Evolutionary conservation across 1,140 invertebrate species (phyloP), one percentile per base, ranked within the genome.

Genomic region (Anoplophora glabripennis): DNA sequence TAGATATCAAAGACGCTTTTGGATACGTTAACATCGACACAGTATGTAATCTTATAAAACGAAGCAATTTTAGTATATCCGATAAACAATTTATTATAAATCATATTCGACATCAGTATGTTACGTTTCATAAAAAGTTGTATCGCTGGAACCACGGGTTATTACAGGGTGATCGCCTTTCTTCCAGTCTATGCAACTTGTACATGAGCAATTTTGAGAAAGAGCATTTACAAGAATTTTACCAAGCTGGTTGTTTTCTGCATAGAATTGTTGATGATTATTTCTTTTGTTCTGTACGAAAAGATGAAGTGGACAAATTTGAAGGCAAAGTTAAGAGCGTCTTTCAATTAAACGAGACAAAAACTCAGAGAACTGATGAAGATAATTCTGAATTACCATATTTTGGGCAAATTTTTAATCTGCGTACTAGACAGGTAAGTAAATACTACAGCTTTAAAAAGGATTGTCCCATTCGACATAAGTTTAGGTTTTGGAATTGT

Each of bases 71-170:
- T 3, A 15, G 4, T 18, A 7, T 28, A 10, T 15, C 10, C 9
- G 37, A 60, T 5, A 55, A 49, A 34, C 15, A 47, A 4, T 60
- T 60, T 21, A 9, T 60, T 9, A 35, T 55, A 0, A 17, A 49
- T 10, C 52, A 53, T 17, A 54, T 60, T 8, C 45, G 37, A 48
- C 54, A 55, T 41, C 58, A 60, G 17, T 49, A 34, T 55, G 52
- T 60, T 10, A 33, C 46, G 7, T 60, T 46, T 14, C 10, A 33
- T 5, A 49, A 47, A 49, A 55, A 53, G 21, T 15, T 41, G 1
- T 60, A 55, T 34, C 18, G 57, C 33, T 61, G 59, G 59, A 57
- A 42, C 3, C 59, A 57, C 40, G 59, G 59, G 14, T 33, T 61
- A 3, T 42, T 61, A 10, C 59, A 61, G 34, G 59, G 59, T 11